Evolutionary conservation across 2,113 vertebrate species (phyloP).

Genomic region (Cynopterus brachyotis): DNA sequence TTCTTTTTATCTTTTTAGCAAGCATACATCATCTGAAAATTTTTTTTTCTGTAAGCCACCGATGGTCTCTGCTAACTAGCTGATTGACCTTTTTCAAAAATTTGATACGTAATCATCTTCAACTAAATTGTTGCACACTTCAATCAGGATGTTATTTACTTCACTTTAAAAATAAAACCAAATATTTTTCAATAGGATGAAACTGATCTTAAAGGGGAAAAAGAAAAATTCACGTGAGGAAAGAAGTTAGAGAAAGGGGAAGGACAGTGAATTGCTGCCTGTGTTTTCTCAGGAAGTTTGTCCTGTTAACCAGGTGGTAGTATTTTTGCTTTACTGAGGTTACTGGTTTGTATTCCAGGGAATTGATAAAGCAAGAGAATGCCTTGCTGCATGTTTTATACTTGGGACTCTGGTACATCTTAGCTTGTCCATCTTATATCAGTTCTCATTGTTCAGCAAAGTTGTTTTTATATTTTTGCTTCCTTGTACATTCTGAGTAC

Average conservation of each 20-base stretch:
- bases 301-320: conserved; percentile 29
- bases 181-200: conserved; percentile 52
- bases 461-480: conserved; percentile 78
- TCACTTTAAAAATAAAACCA: conserved; percentile 70
- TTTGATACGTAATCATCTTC: conserved; percentile 26
- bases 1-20: conserved; percentile 66
- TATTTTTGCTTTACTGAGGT: conserved; percentile 49
- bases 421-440: conserved; percentile 54
- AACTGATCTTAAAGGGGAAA: conserved; percentile 48
- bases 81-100: conserved; percentile 40
- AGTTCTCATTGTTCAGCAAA: conserved; percentile 70
- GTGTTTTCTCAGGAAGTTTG: background rate
- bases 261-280: background rate
- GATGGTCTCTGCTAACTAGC: conserved; percentile 69
- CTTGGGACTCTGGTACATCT: conserved; percentile 60
- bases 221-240: conserved; percentile 26
- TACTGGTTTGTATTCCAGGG: conserved; percentile 61
- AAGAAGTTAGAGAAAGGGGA: conserved; percentile 48
- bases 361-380: conserved; percentile 11
- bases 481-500: conserved; percentile 76
- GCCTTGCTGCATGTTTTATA: conserved; percentile 71
- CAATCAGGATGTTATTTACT: conserved; percentile 65
- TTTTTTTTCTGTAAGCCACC: conserved; percentile 36
- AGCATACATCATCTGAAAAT: conserved; percentile 20
- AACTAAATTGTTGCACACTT: conserved; percentile 62